Conservation (phyloP, 2,797 vertebrate genomes). For the Varecia variegata region DNA sequence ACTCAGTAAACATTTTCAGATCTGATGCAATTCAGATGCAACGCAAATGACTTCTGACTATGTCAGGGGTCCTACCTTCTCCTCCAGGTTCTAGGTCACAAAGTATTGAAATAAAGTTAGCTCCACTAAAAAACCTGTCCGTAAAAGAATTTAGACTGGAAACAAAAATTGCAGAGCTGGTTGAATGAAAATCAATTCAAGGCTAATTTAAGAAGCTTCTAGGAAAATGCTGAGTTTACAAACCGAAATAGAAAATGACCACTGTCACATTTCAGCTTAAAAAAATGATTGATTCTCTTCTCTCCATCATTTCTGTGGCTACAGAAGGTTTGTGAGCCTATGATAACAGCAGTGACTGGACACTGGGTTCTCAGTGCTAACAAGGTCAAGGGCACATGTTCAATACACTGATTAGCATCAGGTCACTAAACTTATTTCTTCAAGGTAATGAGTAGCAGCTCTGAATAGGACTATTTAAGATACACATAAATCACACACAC, state of each 20-base stretch:
- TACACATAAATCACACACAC: not conserved
- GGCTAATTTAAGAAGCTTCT: slow-evolving; percentile 78
- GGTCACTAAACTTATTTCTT: not conserved
- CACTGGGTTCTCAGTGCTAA: not conserved
- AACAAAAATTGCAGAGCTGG: slow-evolving; percentile 75
- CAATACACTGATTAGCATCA: not conserved
- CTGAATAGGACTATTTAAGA: not conserved
- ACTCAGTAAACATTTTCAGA: not conserved
- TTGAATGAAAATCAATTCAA: slow-evolving; percentile 79
- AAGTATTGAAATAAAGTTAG: slow-evolving; percentile 20
- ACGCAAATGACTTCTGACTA: not conserved
- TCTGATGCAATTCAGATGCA: slow-evolving; percentile 1
- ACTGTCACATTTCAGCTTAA: slow-evolving; percentile 71
- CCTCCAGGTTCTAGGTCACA: not conserved
- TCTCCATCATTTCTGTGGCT: slow-evolving; percentile 44
- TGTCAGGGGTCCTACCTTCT: not conserved
- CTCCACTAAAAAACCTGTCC: slow-evolving; percentile 60
- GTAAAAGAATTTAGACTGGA: slow-evolving; percentile 67
- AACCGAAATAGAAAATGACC: slow-evolving; percentile 78
- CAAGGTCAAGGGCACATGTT: slow-evolving; percentile 39
- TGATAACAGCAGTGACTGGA: not conserved
- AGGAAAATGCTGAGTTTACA: slow-evolving; percentile 76
- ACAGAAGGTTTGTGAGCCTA: not conserved
- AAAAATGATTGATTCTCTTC: slow-evolving; percentile 65
- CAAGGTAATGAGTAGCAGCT: not conserved